Evolutionary conservation across 2,113 vertebrate species (phyloP).

Genomic region (Equus przewalskii): DNA sequence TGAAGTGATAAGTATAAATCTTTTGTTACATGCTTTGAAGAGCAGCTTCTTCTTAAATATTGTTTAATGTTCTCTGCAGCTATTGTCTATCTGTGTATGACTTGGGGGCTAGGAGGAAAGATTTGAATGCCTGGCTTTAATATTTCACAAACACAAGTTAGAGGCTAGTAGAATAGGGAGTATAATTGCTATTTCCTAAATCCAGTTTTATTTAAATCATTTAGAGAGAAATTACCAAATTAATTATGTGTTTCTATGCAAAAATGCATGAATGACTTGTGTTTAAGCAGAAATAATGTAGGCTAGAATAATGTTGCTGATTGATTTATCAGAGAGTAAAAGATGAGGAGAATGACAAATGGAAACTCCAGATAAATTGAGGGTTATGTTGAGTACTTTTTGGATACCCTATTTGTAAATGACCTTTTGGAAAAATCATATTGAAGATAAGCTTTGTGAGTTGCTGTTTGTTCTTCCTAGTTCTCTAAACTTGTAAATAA

Average conservation of each 20-base stretch:
- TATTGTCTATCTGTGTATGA: not conserved
- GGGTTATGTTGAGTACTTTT: not conserved
- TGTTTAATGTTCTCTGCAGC: not conserved
- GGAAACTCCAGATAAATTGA: not conserved
- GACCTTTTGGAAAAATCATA: not conserved
- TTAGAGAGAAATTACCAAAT: not conserved
- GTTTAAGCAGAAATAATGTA: slow-evolving; percentile 7
- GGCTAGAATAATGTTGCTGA: not conserved
- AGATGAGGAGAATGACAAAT: not conserved
- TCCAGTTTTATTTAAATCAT: not conserved
- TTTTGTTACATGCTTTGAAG: not conserved
- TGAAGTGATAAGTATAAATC: not conserved
- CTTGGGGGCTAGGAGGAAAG: not conserved
- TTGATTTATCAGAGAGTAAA: not conserved
- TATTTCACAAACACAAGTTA: not conserved
- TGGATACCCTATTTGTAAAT: not conserved
- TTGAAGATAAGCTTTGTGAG: not conserved
- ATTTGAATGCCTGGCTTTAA: not conserved
- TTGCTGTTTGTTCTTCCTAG: not conserved
- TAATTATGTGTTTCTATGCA: not conserved
- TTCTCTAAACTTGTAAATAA: not conserved
- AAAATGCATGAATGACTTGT: not conserved
- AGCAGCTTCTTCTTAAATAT: not conserved
- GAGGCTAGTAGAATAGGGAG: not conserved
- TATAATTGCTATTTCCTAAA: not conserved